These are phyloP conservation scores for Nephrotoma appendiculata DNA, from an alignment of 2,888 invertebrate genomes.

Conservation along the genomic window DNA sequence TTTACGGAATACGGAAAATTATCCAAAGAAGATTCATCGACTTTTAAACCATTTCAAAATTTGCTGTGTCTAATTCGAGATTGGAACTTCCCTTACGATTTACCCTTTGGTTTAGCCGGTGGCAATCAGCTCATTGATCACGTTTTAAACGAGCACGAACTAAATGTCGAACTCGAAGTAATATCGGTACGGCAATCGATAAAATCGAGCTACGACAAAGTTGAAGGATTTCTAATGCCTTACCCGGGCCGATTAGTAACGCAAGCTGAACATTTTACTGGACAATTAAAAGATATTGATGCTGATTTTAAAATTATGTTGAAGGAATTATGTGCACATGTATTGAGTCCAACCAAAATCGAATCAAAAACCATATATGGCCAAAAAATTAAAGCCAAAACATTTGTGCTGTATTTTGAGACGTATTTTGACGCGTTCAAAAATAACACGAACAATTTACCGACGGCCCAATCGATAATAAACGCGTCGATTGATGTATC, in stretches of 20 bases:
- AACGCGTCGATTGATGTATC: background rate
- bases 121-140: background rate
- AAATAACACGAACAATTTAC: background rate
- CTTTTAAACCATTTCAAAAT: slow-evolving; percentile 8
- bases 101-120: background rate
- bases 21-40: background rate
- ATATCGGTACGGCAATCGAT: background rate
- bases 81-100: slow-evolving; percentile 6
- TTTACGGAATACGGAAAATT: slow-evolving; percentile 7
- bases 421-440: background rate
- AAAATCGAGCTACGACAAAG: background rate
- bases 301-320: slow-evolving; percentile 1
- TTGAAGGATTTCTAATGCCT: slow-evolving; percentile 6
- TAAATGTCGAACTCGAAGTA: background rate
- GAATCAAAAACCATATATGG: background rate
- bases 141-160: background rate
- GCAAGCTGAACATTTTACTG: slow-evolving; percentile 1
- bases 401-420: background rate
- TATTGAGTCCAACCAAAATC: background rate
- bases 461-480: background rate
- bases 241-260: slow-evolving; percentile 7
- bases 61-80: slow-evolving; percentile 8
- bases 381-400: background rate
- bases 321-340: background rate
- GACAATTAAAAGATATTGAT: slow-evolving; percentile 6